phyloP scores from a whole-genome alignment of 2,888 invertebrate species.

The Oegoconia quadripuncta region DNA sequence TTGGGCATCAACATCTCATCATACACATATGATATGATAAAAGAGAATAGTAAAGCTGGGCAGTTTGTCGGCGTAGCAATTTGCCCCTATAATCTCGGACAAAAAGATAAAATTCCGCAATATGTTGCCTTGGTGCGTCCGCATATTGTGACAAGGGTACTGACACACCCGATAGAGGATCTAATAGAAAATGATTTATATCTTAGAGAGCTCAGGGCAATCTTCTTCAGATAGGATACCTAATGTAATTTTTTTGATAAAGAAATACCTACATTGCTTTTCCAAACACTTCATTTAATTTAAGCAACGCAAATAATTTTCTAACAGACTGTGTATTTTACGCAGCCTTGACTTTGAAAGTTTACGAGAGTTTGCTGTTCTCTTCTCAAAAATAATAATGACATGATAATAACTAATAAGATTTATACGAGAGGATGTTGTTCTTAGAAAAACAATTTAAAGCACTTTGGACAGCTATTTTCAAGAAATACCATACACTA shows the following conservation, averaged over 20 bases:
- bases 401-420: too few relatives aligned
- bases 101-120: constrained; percentile 30
- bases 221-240: constrained; percentile 14
- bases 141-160: constrained; percentile 29
- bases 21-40: too few relatives aligned
- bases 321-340: background rate
- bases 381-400: background rate
- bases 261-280: too few relatives aligned
- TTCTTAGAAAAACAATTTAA: too few relatives aligned
- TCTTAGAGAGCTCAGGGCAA: constrained; percentile 19
- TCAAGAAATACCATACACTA: too few relatives aligned
- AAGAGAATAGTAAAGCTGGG: too few relatives aligned
- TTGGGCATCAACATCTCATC: too few relatives aligned
- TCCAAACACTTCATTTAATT: too few relatives aligned
- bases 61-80: constrained; percentile 19
- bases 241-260: constrained; percentile 8
- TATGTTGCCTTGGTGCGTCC: constrained; percentile 22
- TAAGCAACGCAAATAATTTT: too few relatives aligned
- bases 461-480: too few relatives aligned
- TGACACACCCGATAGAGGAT: constrained; percentile 22
- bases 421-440: too few relatives aligned
- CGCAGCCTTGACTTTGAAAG: too few relatives aligned
- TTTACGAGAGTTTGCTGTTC: background rate
- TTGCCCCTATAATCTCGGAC: constrained; percentile 29
- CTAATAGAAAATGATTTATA: constrained; percentile 45